Conservation (phyloP, 1,140 invertebrate species). For the Drosophila novamexicana region DNA sequence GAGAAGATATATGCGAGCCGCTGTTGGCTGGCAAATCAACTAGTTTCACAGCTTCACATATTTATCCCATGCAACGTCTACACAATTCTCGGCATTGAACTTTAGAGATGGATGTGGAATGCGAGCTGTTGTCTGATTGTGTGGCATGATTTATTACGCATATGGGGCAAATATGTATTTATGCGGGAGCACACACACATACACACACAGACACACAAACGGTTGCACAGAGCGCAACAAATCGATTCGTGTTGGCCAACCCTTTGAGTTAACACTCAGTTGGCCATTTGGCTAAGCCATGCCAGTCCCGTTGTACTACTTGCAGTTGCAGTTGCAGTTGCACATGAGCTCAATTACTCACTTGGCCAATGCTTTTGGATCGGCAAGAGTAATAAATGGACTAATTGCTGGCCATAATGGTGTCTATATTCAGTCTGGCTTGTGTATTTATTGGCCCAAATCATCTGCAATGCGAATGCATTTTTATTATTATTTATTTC, state of each 20-base stretch:
- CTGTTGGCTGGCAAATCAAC: slow-evolving; percentile 17
- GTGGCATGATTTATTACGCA: slow-evolving; percentile 37
- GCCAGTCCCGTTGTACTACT: slow-evolving; percentile 4
- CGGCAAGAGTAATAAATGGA: slow-evolving; percentile 49
- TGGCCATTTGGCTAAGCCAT: slow-evolving; percentile 16
- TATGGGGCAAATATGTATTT: neutral
- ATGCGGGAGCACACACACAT: slow-evolving; percentile 22
- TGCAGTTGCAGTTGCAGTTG: slow-evolving; percentile 32
- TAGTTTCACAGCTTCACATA: slow-evolving; percentile 11
- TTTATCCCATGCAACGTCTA: slow-evolving; percentile 1
- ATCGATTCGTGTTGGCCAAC: slow-evolving; percentile 32
- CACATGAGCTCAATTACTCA: slow-evolving; percentile 22
- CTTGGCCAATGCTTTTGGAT: slow-evolving; percentile 55
- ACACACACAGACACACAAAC: neutral
- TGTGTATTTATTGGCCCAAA: slow-evolving; percentile 63
- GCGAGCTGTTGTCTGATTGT: slow-evolving; percentile 23
- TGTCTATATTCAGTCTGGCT: slow-evolving; percentile 22
- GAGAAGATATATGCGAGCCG: slow-evolving; percentile 5
- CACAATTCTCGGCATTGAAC: slow-evolving; percentile 41
- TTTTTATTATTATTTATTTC: slow-evolving; percentile 62
- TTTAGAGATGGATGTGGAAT: slow-evolving; percentile 23
- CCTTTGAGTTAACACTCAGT: slow-evolving; percentile 8
- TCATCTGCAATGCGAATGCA: slow-evolving; percentile 67
- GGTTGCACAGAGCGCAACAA: neutral
- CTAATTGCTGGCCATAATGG: slow-evolving; percentile 58